Conservation (phyloP, 2,888 invertebrate genomes). For the Resseliella maxima region DNA sequence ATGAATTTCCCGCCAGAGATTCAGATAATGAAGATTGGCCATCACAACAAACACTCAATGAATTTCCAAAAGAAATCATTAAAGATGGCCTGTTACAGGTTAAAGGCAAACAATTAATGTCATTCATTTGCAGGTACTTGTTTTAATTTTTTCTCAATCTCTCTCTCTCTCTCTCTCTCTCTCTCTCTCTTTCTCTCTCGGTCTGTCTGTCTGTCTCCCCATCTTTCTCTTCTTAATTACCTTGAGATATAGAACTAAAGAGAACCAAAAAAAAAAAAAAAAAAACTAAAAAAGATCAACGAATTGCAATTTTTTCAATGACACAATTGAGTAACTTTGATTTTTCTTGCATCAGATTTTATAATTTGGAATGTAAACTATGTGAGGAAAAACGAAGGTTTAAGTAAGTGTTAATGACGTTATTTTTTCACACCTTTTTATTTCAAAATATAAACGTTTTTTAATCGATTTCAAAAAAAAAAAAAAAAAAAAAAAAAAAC, state of each 20-base stretch:
- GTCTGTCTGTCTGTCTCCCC: too few relatives aligned
- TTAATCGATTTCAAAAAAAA: not conserved
- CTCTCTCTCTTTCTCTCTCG: too few relatives aligned
- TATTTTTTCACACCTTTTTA: not conserved
- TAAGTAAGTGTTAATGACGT: slow-evolving; percentile 39
- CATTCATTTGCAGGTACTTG: slow-evolving; percentile 57
- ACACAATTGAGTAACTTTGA: not conserved
- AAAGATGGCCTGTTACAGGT: slow-evolving; percentile 58
- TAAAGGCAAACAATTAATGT: slow-evolving; percentile 58
- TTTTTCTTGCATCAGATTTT: slow-evolving; percentile 56
- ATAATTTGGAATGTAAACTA: slow-evolving; percentile 57
- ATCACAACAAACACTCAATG: slow-evolving; percentile 55
- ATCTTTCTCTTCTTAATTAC: not conserved
- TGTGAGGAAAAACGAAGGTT: slow-evolving; percentile 57
- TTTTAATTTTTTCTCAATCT: too few relatives aligned
- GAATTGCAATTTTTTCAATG: not conserved
- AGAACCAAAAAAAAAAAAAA: too few relatives aligned
- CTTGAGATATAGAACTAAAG: not conserved
- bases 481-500: too few relatives aligned
- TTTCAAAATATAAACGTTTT: too few relatives aligned
- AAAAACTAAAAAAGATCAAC: not conserved
- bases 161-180: too few relatives aligned
- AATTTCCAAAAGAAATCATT: slow-evolving; percentile 58
- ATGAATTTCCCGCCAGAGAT: slow-evolving; percentile 58
- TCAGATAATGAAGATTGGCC: slow-evolving; percentile 59